Evolutionary conservation across 2,113 vertebrate genomes (phyloP).

Genomic region (Amia ocellicauda): DNA sequence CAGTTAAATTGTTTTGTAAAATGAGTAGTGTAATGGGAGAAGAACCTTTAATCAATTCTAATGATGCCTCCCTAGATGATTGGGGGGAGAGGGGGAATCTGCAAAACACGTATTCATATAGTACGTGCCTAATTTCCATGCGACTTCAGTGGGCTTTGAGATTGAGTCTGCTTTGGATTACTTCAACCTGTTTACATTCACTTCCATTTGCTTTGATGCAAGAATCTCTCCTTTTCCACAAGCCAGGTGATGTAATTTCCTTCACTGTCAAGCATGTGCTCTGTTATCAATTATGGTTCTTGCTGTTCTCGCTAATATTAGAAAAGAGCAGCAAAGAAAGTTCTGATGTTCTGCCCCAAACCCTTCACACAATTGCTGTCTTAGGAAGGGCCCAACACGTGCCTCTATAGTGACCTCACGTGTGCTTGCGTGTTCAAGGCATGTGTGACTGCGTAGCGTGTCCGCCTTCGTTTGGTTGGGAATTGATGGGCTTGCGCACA

Average conservation of each 20-base stretch:
- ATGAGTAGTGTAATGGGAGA: no score
- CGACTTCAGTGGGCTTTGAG: background rate
- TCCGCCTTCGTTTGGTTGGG: background rate
- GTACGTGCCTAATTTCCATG: background rate
- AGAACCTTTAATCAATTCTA: no score
- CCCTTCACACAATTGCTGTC: slow-evolving; percentile 14
- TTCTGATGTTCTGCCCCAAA: slow-evolving; percentile 12
- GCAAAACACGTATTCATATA: no score
- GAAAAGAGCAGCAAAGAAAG: background rate
- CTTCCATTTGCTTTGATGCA: background rate
- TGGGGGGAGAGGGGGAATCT: no score
- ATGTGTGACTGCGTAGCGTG: slow-evolving; percentile 15
- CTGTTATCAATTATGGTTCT: slow-evolving; percentile 31
- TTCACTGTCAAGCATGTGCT: slow-evolving; percentile 13
- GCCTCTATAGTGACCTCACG: slow-evolving; percentile 35
- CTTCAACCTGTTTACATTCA: background rate
- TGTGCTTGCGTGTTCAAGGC: slow-evolving; percentile 22
- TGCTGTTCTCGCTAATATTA: slow-evolving; percentile 25
- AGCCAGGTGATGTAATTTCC: slow-evolving; percentile 40
- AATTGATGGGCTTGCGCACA: background rate
- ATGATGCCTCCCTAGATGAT: no score
- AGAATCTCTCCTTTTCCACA: background rate
- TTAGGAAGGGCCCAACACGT: slow-evolving; percentile 17
- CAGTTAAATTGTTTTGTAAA: background rate
- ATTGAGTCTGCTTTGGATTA: slow-evolving; percentile 3